Evolutionary conservation across 1,140 invertebrate species (phyloP), one percentile per base, ranked within the genome.

Genomic region (Formica selysi): DNA sequence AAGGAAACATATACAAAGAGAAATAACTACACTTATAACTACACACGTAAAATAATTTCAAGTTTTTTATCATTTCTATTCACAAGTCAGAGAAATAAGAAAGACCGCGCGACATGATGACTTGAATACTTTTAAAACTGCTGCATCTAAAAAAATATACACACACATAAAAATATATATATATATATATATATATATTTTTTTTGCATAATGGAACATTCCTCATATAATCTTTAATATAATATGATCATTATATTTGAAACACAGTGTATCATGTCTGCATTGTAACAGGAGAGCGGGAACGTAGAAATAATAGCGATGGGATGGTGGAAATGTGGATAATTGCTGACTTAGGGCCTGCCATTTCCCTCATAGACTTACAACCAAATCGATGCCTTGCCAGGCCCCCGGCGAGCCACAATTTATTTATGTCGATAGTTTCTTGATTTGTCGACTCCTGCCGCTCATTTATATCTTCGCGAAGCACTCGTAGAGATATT

Each of bases 401-500:
- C 91, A 94, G 93, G 92, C 91, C 94, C 94, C 94, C 89, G 80
- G 92, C 88, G 94, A 87, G 92, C 93, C 93, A 93, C 94, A 95
- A 95, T 95, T 94, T 95, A 95, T 95, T 95, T 95, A 95, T 95
- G 94, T 95, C 95, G 95, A 95, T 95, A 95, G 94, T 95, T 95
- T 95, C 95, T 95, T 95, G 94, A 95, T 95, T 95, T 95, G 94
- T 95, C 93, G 94, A 94, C 94, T 94, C 88, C 88, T 91, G 90
- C 91, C 89, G 91, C 93, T 94, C 94, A 95, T 94, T 94, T 93
- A 94, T 94, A 94, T 93, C 93, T 89, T 91, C 90, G 88, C 85
- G 73, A 44, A 64, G 76, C 81, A 88, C 86, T 88, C 86, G 83
- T 86, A 91, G 90, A 93, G 90, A 93, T 91, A 92, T 93, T 92